These are phyloP conservation scores for Callithrix jacchus DNA, from an alignment of 2,113 vertebrate species.

Conservation along the genomic window DNA sequence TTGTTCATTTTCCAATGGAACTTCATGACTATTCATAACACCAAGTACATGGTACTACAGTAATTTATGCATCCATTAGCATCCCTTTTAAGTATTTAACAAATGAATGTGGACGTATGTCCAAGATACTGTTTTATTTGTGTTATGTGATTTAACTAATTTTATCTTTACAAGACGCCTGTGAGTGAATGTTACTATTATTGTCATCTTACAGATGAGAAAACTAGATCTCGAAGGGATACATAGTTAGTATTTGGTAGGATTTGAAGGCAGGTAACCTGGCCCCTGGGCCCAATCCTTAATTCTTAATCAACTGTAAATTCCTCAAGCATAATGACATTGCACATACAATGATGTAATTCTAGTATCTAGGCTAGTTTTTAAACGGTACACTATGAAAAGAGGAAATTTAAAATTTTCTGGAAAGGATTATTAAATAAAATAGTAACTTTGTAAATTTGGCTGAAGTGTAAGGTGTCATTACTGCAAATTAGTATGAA, in stretches of 20 bases:
- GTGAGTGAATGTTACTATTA: not conserved
- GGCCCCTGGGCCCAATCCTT: rapidly evolving
- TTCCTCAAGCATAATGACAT: not conserved
- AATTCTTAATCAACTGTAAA: not conserved
- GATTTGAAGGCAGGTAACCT: not conserved
- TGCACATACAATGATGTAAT: not conserved
- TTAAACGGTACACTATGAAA: not conserved
- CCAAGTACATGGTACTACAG: not conserved
- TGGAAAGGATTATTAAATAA: not conserved
- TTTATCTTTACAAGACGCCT: not conserved
- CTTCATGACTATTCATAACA: not conserved
- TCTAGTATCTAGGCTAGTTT: not conserved
- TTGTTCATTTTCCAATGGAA: not conserved
- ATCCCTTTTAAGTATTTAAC: not conserved
- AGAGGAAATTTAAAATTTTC: not conserved
- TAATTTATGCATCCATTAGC: not conserved
- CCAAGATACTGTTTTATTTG: not conserved
- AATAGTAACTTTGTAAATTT: not conserved
- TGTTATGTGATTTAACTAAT: not conserved
- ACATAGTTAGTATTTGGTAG: not conserved
- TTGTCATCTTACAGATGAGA: not conserved
- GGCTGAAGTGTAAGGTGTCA: not conserved
- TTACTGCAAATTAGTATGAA: conserved; percentile 14
- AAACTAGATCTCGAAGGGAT: not conserved
- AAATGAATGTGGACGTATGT: not conserved